Conservation (phyloP, 2,113 vertebrate genomes). For the Phasianus colchicus region DNA sequence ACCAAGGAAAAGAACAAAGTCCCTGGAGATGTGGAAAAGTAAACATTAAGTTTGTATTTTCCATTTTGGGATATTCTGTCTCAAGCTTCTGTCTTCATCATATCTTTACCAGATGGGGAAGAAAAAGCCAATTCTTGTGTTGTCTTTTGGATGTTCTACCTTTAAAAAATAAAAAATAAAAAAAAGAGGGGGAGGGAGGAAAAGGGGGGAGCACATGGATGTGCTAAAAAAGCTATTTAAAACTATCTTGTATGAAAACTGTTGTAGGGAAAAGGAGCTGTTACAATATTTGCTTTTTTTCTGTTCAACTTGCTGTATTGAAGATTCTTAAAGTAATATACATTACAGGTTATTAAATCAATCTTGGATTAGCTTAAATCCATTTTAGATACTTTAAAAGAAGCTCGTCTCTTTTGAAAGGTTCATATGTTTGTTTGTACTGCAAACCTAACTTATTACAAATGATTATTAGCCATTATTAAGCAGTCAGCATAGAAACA, state of each 20-base stretch:
- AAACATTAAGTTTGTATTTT: not conserved
- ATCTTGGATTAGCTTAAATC: conserved; percentile 47
- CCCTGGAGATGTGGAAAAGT: not conserved
- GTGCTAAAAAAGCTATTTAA: not conserved
- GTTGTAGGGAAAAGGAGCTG: conserved; percentile 19
- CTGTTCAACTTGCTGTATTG: conserved; percentile 57
- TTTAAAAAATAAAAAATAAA: not conserved
- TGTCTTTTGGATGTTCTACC: conserved; percentile 19
- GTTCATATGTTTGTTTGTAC: conserved; percentile 49
- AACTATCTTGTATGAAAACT: not conserved
- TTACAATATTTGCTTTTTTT: conserved; percentile 59
- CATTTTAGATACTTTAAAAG: conserved; percentile 53
- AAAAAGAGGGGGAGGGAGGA: no score
- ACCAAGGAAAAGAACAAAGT: not conserved
- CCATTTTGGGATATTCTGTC: not conserved
- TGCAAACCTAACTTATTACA: conserved; percentile 70
- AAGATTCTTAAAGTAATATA: conserved; percentile 68
- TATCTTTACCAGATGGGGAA: conserved; percentile 1
- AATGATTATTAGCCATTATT: conserved; percentile 64
- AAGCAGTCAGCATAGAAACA: conserved; percentile 7
- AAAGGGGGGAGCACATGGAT: accelerated
- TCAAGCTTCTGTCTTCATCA: not conserved
- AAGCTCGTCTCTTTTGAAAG: conserved; percentile 33
- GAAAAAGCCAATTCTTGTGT: not conserved
- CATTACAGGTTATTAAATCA: conserved; percentile 35